These are phyloP conservation scores for Dinomys branickii DNA, from an alignment of 2,113 vertebrate species.

Conservation along the genomic window DNA sequence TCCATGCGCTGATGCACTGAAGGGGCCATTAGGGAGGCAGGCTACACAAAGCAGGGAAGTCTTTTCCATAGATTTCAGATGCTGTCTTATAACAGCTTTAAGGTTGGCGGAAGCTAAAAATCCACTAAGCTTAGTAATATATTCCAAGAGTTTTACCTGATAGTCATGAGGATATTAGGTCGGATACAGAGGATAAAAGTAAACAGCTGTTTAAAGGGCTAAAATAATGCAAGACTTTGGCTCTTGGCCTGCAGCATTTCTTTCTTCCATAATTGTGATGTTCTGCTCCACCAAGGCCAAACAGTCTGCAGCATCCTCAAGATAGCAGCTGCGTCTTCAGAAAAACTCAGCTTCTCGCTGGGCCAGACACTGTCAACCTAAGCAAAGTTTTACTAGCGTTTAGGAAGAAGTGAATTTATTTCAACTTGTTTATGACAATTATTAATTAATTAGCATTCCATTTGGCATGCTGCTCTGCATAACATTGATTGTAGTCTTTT, in stretches of 20 bases:
- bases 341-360: background rate
- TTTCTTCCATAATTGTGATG: background rate
- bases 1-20: background rate
- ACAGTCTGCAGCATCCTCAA: background rate
- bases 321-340: background rate
- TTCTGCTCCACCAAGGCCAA: background rate
- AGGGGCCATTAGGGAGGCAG: too few species aligned
- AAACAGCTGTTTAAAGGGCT: background rate
- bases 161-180: background rate
- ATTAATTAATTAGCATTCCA: background rate
- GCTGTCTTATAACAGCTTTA: background rate
- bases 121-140: background rate
- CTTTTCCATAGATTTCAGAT: background rate
- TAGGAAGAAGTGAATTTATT: constrained; percentile 29
- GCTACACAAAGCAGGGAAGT: background rate
- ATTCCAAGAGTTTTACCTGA: background rate
- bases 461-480: background rate
- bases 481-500: background rate
- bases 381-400: constrained; percentile 16
- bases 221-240: background rate
- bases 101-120: background rate
- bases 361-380: background rate
- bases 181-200: background rate
- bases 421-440: constrained; percentile 24
- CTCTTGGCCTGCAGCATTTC: background rate